A percentile compares a stretch with the other conserved stretches of the same genome.
phyloP scores from a whole-genome alignment of 2,888 invertebrate species.

The Cosmorhoe ocellata region DNA sequence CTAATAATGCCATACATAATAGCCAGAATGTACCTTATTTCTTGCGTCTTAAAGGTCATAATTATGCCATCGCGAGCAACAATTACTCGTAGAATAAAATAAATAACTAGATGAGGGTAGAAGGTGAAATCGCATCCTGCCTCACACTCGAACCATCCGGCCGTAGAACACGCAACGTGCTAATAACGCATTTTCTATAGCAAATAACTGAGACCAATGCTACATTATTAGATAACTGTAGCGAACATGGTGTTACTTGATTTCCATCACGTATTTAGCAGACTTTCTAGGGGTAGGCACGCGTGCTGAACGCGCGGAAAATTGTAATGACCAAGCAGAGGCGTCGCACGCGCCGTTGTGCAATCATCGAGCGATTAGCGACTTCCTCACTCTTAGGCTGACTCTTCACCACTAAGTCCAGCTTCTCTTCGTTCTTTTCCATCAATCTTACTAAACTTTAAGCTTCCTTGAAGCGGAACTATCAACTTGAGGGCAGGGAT shows the following conservation, averaged over 20 bases:
- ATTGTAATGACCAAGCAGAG: constrained; percentile 41
- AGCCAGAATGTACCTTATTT: no score
- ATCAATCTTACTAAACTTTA: no score
- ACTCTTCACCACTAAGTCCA: not conserved
- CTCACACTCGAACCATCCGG: constrained; percentile 18
- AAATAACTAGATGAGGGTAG: constrained; percentile 14
- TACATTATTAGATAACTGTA: constrained; percentile 34
- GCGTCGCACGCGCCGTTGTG: constrained; percentile 50
- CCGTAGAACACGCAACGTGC: constrained; percentile 26
- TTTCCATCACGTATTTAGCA: constrained; percentile 59
- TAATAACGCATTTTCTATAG: constrained; percentile 29
- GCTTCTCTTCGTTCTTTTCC: no score
- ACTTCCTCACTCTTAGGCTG: constrained; percentile 26
- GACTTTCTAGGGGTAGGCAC: constrained; percentile 56
- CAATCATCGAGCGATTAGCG: constrained; percentile 37
- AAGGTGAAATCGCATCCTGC: constrained; percentile 33
- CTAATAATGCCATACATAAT: no score
- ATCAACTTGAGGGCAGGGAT: no score
- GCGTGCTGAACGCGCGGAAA: constrained; percentile 35
- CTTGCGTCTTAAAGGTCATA: no score
- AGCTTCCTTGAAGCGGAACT: no score
- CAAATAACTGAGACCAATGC: constrained; percentile 23
- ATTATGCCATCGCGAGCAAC: no score
- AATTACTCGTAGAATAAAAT: no score
- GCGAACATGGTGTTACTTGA: constrained; percentile 27